Conservation (phyloP, 2,888 invertebrate species). For the Leucophora obtusa region DNA sequence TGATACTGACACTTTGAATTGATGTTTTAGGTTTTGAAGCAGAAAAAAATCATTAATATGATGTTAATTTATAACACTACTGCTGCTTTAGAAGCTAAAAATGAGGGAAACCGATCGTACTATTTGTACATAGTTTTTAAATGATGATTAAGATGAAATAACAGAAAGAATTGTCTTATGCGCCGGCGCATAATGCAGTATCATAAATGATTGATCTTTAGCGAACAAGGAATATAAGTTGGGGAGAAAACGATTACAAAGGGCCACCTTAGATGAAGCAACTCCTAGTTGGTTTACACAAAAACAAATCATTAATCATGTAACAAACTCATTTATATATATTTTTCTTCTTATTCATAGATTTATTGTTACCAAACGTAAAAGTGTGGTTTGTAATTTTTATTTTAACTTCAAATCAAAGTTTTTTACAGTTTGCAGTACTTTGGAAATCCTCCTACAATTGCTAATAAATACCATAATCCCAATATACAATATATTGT, state of each 20-base stretch:
- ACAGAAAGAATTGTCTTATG: slow-evolving; percentile 34
- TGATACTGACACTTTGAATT: slow-evolving; percentile 51
- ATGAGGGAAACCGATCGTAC: not conserved
- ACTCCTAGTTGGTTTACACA: slow-evolving; percentile 10
- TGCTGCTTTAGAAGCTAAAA: not conserved
- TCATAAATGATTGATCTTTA: slow-evolving; percentile 35
- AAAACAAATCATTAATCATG: slow-evolving; percentile 50
- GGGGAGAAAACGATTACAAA: slow-evolving; percentile 3
- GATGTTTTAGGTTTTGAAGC: slow-evolving; percentile 16
- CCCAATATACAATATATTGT: too few species aligned
- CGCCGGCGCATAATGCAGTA: slow-evolving; percentile 55
- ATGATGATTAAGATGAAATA: slow-evolving; percentile 30
- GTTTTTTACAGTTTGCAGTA: too few species aligned
- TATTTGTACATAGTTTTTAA: too few species aligned
- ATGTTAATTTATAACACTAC: slow-evolving; percentile 24
- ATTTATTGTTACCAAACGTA: too few species aligned
- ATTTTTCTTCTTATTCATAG: too few species aligned
- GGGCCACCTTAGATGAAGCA: slow-evolving; percentile 42
- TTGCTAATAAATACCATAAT: too few species aligned
- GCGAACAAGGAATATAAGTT: slow-evolving; percentile 21
- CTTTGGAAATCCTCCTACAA: too few species aligned
- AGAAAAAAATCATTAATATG: slow-evolving; percentile 23
- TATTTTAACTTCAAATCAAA: too few species aligned
- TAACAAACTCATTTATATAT: not conserved
- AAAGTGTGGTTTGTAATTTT: too few species aligned